phyloP scores from a whole-genome alignment of 2,888 invertebrate genomes.

The Podotricha telesiphe region DNA sequence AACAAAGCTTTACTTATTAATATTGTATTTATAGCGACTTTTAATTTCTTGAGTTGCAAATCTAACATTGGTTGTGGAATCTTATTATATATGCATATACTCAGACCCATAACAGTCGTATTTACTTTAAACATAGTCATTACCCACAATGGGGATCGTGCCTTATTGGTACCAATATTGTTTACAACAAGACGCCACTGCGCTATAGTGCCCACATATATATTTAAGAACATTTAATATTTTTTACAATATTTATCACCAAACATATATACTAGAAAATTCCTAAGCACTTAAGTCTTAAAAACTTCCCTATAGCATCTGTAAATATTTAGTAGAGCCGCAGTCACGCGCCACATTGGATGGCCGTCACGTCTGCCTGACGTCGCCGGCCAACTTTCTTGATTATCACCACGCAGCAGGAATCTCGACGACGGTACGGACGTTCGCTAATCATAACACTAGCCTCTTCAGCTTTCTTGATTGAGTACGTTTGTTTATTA shows the following conservation, averaged over 20 bases:
- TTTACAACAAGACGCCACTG: too few relatives aligned
- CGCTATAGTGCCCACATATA: too few relatives aligned
- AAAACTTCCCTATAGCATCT: slow-evolving; percentile 19
- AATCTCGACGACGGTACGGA: slow-evolving; percentile 54
- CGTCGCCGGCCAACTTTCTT: slow-evolving; percentile 73
- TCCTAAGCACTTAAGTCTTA: neutral
- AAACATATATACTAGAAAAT: neutral
- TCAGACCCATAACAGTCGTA: too few relatives aligned
- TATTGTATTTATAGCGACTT: too few relatives aligned
- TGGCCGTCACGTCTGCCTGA: slow-evolving; percentile 68
- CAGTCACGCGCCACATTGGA: slow-evolving; percentile 69
- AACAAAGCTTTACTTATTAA: too few relatives aligned
- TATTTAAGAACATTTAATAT: too few relatives aligned
- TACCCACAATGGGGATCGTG: too few relatives aligned
- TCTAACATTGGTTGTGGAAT: too few relatives aligned
- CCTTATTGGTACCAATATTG: too few relatives aligned
- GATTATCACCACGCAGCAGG: slow-evolving; percentile 75
- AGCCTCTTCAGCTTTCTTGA: slow-evolving; percentile 41
- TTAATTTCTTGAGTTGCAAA: too few relatives aligned
- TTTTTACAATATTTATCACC: neutral
- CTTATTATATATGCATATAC: too few relatives aligned
- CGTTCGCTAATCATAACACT: slow-evolving; percentile 45
- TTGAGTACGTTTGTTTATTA: slow-evolving; percentile 26
- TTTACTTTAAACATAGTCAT: too few relatives aligned
- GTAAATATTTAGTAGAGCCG: slow-evolving; percentile 39